A percentile compares a stretch with the other conserved stretches of the same genome.
Evolutionary conservation across 1,140 invertebrate genomes (phyloP).

Genomic region (Dendroctonus valens): DNA sequence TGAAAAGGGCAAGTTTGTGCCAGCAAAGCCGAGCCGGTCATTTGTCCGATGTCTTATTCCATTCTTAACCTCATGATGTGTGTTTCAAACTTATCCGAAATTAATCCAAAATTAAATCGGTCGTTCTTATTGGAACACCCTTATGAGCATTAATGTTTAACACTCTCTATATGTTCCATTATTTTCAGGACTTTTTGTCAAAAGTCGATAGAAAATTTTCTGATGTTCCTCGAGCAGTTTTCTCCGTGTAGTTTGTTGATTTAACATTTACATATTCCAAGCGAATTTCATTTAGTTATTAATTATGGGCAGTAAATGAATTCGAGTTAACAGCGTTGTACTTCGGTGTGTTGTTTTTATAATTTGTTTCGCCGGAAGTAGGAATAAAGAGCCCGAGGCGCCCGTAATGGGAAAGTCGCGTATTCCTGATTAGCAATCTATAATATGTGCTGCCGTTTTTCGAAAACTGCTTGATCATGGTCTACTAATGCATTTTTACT

Average conservation of each 20-base stretch:
- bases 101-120: no score
- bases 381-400: constrained; percentile 30
- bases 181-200: no score
- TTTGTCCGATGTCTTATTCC: no score
- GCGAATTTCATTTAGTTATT: constrained; percentile 28
- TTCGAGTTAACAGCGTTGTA: constrained; percentile 33
- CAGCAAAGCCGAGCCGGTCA: no score
- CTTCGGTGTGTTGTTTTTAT: constrained; percentile 17
- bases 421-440: constrained; percentile 40
- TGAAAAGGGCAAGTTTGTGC: no score
- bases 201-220: no score
- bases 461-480: constrained; percentile 38
- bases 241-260: constrained; percentile 8
- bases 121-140: no score
- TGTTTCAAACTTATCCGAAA: no score
- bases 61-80: no score
- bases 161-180: no score
- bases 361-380: constrained; percentile 34
- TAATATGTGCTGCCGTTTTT: constrained; percentile 32
- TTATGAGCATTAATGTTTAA: no score
- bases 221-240: neutral
- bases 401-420: constrained; percentile 40
- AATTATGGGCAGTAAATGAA: constrained; percentile 15
- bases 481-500: constrained; percentile 40
- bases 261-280: constrained; percentile 20